A percentile compares a stretch with the other conserved stretches of the same genome.
Conservation (phyloP, 1,140 invertebrate genomes). For the Procambarus clarkii region DNA sequence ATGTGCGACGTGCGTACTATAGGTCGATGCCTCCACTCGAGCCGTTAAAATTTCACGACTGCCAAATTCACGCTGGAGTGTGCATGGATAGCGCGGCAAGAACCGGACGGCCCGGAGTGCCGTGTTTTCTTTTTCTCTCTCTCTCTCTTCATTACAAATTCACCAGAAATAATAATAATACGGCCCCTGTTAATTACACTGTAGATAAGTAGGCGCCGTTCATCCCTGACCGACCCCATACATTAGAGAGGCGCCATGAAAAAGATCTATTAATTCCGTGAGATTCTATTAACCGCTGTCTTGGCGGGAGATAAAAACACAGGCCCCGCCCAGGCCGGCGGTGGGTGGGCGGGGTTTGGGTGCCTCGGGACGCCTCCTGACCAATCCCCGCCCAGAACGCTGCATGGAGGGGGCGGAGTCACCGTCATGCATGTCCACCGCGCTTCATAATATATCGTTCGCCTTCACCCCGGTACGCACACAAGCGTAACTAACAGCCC, state of each 20-base stretch:
- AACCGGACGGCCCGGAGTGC: background rate
- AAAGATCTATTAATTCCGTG: conserved; percentile 39
- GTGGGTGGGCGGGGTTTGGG: background rate
- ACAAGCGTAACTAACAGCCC: too few relatives aligned
- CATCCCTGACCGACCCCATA: conserved; percentile 36
- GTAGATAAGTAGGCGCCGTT: conserved; percentile 18
- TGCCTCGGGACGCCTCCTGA: background rate
- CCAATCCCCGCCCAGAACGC: background rate
- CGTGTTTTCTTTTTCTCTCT: too few relatives aligned
- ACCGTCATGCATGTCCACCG: background rate
- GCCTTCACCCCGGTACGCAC: background rate
- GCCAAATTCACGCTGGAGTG: conserved; percentile 3
- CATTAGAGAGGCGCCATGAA: conserved; percentile 33
- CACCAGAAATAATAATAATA: conserved; percentile 25
- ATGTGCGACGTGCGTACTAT: conserved; percentile 18
- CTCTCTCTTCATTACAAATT: conserved; percentile 1
- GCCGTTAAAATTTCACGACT: conserved; percentile 28
- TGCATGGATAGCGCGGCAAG: background rate
- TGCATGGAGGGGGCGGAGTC: conserved; percentile 4
- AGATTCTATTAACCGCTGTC: conserved; percentile 43
- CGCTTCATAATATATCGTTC: background rate
- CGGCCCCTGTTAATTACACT: conserved; percentile 16
- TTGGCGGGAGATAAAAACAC: conserved; percentile 22
- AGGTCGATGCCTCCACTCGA: conserved; percentile 6
- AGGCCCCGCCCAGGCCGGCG: background rate